These are phyloP conservation scores for Petrocephalus schoutedeni DNA, from an alignment of 2,797 vertebrate species.

Conservation along the genomic window DNA sequence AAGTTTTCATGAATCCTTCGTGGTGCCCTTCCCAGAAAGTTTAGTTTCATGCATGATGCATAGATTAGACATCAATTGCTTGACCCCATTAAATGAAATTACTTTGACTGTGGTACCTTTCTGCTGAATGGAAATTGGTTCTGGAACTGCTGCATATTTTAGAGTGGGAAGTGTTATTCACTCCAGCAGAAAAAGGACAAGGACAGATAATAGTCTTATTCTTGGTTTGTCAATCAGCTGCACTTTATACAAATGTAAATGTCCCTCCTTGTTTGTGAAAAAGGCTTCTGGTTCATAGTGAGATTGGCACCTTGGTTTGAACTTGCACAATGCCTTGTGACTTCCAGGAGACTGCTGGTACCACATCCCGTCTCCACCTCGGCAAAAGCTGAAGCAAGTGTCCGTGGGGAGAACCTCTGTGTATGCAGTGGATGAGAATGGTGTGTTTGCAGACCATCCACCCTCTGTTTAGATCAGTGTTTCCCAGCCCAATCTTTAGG, in stretches of 20 bases:
- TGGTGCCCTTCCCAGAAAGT: neutral
- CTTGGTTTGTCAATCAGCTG: neutral
- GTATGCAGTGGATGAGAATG: constrained; percentile 81
- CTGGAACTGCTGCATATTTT: neutral
- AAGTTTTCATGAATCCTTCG: neutral
- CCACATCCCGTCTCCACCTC: constrained; percentile 85
- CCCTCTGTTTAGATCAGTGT: neutral
- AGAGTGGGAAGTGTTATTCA: neutral
- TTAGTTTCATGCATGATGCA: neutral
- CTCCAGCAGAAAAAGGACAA: neutral
- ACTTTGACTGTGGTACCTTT: neutral
- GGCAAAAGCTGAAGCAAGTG: constrained; percentile 87
- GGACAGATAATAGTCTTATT: neutral
- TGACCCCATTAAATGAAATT: neutral
- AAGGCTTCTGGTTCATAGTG: neutral
- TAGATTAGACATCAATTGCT: neutral
- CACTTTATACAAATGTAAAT: neutral
- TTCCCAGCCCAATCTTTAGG: neutral
- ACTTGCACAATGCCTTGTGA: constrained; percentile 21
- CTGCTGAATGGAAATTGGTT: neutral
- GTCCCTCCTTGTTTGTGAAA: neutral
- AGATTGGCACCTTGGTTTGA: neutral
- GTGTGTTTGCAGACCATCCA: constrained; percentile 55
- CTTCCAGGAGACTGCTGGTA: constrained; percentile 85
- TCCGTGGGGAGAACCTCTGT: constrained; percentile 89